These are phyloP conservation scores for Junonia oenone DNA, from an alignment of 2,888 invertebrate genomes.

Conservation along the genomic window DNA sequence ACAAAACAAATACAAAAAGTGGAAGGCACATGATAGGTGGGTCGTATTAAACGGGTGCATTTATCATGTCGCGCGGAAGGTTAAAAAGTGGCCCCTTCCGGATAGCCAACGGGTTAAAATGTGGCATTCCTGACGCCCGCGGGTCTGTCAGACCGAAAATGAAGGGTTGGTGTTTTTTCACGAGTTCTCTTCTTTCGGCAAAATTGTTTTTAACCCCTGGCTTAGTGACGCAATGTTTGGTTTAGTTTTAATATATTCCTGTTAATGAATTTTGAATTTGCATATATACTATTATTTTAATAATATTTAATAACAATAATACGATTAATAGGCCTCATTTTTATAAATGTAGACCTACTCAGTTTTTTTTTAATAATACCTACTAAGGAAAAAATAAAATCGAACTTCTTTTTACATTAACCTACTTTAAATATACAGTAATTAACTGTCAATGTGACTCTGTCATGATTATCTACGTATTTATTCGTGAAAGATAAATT, in stretches of 20 bases:
- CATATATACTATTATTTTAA: too few relatives aligned
- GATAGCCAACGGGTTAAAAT: slow-evolving; percentile 11
- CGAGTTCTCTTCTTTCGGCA: neutral
- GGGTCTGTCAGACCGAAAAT: neutral
- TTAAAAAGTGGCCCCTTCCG: slow-evolving; percentile 11
- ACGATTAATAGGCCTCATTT: too few relatives aligned
- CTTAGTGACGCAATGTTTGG: neutral
- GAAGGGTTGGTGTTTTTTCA: neutral
- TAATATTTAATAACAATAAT: too few relatives aligned
- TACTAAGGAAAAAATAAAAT: too few relatives aligned
- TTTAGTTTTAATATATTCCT: neutral
- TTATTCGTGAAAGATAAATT: too few relatives aligned
- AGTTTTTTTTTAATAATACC: too few relatives aligned
- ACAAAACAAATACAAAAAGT: slow-evolving; percentile 12
- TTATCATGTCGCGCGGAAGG: slow-evolving; percentile 8
- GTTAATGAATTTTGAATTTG: too few relatives aligned
- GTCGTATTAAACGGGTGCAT: slow-evolving; percentile 11
- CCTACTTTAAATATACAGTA: too few relatives aligned
- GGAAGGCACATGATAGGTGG: slow-evolving; percentile 8
- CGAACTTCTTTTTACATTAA: too few relatives aligned
- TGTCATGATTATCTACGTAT: too few relatives aligned
- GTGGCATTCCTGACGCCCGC: neutral
- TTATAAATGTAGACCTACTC: too few relatives aligned
- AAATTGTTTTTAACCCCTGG: neutral
- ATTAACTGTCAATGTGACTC: too few relatives aligned